Conservation (phyloP, 2,113 vertebrate genomes). For the Paradoxurus hermaphroditus region DNA sequence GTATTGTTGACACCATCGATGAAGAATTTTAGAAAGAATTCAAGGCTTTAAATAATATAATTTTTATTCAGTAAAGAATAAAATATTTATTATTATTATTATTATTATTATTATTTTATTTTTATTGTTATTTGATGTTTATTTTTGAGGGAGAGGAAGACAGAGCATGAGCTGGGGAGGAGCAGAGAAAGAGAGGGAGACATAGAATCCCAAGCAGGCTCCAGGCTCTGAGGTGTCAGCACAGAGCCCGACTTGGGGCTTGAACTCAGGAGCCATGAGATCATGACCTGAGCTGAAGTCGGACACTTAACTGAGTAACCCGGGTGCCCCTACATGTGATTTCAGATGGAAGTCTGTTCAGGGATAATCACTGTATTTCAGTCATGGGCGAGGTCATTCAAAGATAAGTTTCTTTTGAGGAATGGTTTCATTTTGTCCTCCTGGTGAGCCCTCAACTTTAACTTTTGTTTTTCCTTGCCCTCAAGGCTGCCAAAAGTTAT, state of each 20-base stretch:
- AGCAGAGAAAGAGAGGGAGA: too few relatives aligned
- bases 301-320: too few relatives aligned
- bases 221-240: too few relatives aligned
- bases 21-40: background rate
- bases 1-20: background rate
- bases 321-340: background rate
- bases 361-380: background rate
- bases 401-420: background rate
- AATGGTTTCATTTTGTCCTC: background rate
- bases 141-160: too few relatives aligned
- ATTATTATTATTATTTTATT: background rate
- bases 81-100: background rate
- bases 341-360: background rate
- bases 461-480: background rate
- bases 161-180: too few relatives aligned
- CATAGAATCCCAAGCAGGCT: too few relatives aligned
- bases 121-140: too few relatives aligned
- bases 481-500: background rate
- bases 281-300: too few relatives aligned
- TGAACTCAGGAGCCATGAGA: too few relatives aligned
- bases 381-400: background rate
- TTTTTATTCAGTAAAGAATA: background rate
- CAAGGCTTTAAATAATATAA: background rate
- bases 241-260: too few relatives aligned
- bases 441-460: background rate